A percentile compares a stretch with the other conserved stretches of the same genome.
These are phyloP conservation scores for Patella caerulea DNA, from an alignment of 2,888 invertebrate species.

Conservation along the genomic window DNA sequence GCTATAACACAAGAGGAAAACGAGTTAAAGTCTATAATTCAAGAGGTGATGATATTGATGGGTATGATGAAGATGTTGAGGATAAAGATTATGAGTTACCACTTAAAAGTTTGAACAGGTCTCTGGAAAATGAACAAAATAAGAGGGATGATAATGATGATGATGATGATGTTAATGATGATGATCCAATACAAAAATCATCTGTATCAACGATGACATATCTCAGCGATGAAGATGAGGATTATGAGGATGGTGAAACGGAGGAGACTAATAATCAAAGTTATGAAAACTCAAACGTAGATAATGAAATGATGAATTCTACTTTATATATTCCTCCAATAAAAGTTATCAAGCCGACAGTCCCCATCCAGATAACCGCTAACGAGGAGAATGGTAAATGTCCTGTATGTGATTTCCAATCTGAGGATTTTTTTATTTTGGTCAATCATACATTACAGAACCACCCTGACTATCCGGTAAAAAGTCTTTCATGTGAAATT, in stretches of 20 bases:
- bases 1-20: conserved; percentile 1
- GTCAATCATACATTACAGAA: conserved; percentile 15
- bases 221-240: conserved; percentile 5
- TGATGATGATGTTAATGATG: not conserved
- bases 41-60: conserved; percentile 16
- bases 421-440: conserved; percentile 5
- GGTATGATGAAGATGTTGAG: conserved; percentile 19
- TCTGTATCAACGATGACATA: conserved; percentile 19
- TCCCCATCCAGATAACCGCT: too few species aligned
- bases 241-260: not conserved
- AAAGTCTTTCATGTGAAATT: conserved; percentile 44
- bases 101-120: too few species aligned
- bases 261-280: not conserved
- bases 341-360: too few species aligned
- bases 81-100: conserved; percentile 27
- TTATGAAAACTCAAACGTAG: too few species aligned
- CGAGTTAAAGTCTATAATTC: conserved; percentile 13
- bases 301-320: too few species aligned
- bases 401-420: not conserved
- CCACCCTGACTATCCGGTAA: conserved; percentile 33
- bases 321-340: too few species aligned
- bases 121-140: too few species aligned
- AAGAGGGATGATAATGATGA: too few species aligned
- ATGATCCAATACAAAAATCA: not conserved
- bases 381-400: not conserved